A percentile compares a stretch with the other conserved stretches of the same genome.
These are phyloP conservation scores for Chaetorhynchus papuensis DNA, from an alignment of 2,113 vertebrate species.

Conservation along the genomic window DNA sequence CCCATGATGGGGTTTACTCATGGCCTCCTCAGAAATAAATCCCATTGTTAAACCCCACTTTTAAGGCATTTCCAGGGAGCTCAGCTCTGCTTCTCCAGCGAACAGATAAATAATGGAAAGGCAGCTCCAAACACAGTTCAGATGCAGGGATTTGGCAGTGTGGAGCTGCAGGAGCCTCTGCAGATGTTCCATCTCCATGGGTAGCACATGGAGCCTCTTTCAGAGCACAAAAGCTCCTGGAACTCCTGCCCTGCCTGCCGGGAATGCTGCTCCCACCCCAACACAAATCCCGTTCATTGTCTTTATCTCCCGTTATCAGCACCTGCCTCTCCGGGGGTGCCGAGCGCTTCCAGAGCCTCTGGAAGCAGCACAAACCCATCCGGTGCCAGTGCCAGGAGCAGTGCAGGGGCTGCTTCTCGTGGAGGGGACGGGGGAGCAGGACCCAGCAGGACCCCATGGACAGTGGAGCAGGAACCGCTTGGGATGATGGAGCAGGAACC, in stretches of 20 bases:
- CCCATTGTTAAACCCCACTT: not conserved
- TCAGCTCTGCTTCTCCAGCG: not conserved
- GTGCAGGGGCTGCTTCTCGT: not conserved
- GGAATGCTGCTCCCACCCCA: not conserved
- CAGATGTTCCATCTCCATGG: constrained; percentile 18
- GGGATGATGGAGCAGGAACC: not conserved
- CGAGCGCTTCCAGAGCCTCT: not conserved
- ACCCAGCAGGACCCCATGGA: not conserved
- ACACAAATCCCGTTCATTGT: not conserved
- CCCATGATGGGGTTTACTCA: constrained; percentile 15
- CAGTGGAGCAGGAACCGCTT: not conserved
- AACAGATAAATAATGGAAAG: constrained; percentile 11
- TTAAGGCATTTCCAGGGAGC: not conserved
- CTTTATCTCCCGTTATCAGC: not conserved
- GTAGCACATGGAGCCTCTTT: not conserved
- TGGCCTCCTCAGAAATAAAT: constrained; percentile 7
- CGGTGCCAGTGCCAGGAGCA: not conserved
- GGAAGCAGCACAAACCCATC: not conserved
- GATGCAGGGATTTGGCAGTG: not conserved
- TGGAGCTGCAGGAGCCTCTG: not conserved
- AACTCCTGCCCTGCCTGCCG: not conserved
- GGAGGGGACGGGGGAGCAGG: not conserved
- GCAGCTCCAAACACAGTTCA: not conserved
- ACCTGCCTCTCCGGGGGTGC: not conserved
- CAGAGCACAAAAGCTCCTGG: not conserved